phyloP scores from a whole-genome alignment of 2,888 invertebrate genomes.

The Punctoribates punctum region DNA sequence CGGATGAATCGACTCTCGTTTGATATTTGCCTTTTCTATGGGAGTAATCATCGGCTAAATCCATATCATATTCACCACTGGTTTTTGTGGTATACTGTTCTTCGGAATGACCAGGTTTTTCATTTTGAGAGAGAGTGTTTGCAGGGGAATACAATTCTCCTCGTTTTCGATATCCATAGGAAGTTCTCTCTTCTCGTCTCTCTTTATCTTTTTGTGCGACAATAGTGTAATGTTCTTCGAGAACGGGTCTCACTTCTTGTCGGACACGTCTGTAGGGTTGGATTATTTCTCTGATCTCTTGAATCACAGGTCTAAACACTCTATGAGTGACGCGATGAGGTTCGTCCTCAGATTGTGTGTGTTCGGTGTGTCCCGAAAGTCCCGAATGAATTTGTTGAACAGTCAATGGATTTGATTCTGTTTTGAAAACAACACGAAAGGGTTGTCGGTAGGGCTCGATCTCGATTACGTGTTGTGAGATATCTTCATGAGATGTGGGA shows the following conservation, averaged over 20 bases:
- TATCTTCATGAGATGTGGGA: background rate
- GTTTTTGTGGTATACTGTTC: too few relatives aligned
- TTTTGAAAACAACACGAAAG: conserved; percentile 22
- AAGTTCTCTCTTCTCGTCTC: too few relatives aligned
- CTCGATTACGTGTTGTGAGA: conserved; percentile 12
- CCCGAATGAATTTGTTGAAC: conserved; percentile 37
- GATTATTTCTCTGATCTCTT: conserved; percentile 35
- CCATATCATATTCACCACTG: too few relatives aligned
- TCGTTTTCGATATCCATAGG: too few relatives aligned
- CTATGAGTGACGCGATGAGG: conserved; percentile 20
- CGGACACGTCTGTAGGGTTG: conserved; percentile 11
- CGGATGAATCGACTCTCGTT: too few relatives aligned
- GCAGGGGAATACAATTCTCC: too few relatives aligned
- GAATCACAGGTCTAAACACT: background rate
- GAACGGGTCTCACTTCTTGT: conserved; percentile 18
- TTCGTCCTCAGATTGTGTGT: conserved; percentile 26
- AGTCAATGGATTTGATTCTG: conserved; percentile 21
- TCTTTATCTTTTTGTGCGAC: background rate
- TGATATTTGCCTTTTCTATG: too few relatives aligned
- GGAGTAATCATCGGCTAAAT: too few relatives aligned
- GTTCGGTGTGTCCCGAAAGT: background rate
- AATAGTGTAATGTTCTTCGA: conserved; percentile 1
- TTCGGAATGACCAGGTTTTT: too few relatives aligned
- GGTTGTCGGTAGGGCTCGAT: conserved; percentile 18
- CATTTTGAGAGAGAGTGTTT: too few relatives aligned